Conservation (phyloP, 2,113 vertebrate species). For the Ramphastos sulfuratus region DNA sequence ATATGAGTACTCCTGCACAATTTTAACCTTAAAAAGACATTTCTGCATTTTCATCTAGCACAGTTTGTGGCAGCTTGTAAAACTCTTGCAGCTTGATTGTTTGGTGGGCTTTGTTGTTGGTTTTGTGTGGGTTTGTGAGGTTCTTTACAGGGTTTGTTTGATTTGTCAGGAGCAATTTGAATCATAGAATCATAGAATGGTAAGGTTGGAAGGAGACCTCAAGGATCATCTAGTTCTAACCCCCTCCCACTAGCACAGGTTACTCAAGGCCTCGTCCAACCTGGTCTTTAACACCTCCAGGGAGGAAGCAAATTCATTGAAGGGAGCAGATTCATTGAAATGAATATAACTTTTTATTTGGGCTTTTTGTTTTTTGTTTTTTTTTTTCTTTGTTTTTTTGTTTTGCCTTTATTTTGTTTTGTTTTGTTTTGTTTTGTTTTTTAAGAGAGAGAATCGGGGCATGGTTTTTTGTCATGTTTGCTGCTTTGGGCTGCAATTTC, state of each 20-base stretch:
- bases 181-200: too few relatives aligned
- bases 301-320: too few relatives aligned
- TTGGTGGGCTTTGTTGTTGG: neutral
- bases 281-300: too few relatives aligned
- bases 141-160: neutral
- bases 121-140: too few relatives aligned
- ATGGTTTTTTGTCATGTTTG: neutral
- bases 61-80: neutral
- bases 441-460: too few relatives aligned
- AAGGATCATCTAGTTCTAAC: too few relatives aligned
- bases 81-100: neutral
- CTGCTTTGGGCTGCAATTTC: neutral
- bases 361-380: neutral
- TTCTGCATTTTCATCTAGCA: neutral
- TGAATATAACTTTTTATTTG: neutral
- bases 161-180: fast-evolving
- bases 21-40: neutral
- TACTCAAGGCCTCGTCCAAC: too few relatives aligned
- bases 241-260: too few relatives aligned
- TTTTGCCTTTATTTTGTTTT: too few relatives aligned
- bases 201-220: too few relatives aligned
- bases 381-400: too few relatives aligned
- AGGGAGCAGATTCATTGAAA: too few relatives aligned
- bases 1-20: neutral
- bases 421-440: neutral